phyloP scores from a whole-genome alignment of 2,888 invertebrate species.

The Urechis unicinctus region DNA sequence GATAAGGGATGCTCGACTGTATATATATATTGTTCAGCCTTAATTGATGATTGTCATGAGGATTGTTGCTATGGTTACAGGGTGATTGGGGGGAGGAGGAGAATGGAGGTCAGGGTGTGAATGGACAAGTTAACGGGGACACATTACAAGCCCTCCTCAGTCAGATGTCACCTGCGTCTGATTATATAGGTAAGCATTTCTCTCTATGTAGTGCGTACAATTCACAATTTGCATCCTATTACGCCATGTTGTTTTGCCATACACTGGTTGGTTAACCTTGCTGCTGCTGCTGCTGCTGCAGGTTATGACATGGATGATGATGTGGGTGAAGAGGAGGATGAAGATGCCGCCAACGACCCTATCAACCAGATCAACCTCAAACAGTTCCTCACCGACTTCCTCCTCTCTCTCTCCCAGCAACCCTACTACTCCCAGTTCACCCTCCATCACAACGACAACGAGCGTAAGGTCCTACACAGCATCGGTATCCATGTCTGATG shows the following conservation, averaged over 20 bases:
- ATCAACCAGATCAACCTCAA: constrained; percentile 59
- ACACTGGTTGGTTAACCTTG: too few species aligned
- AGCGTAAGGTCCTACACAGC: constrained; percentile 54
- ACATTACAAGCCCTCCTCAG: neutral
- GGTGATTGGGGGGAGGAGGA: constrained; percentile 14
- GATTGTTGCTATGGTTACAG: too few species aligned
- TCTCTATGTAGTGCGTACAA: too few species aligned
- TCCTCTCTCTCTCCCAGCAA: constrained; percentile 61
- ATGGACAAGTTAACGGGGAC: too few species aligned
- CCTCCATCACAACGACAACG: constrained; percentile 58
- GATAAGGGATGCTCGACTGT: too few species aligned
- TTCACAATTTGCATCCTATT: too few species aligned
- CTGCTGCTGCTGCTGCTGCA: too few species aligned
- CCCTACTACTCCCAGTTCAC: constrained; percentile 61
- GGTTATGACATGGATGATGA: constrained; percentile 19
- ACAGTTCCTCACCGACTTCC: constrained; percentile 61
- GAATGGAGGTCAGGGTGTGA: neutral
- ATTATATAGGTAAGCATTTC: neutral
- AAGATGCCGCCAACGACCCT: constrained; percentile 61
- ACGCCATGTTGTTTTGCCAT: too few species aligned
- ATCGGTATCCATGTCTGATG: constrained; percentile 41
- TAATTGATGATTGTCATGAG: too few species aligned
- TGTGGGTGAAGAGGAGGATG: constrained; percentile 54
- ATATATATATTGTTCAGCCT: too few species aligned
- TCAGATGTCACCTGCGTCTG: constrained; percentile 1